phyloP scores from a whole-genome alignment of 2,888 invertebrate genomes.

The Deilephila porcellus region DNA sequence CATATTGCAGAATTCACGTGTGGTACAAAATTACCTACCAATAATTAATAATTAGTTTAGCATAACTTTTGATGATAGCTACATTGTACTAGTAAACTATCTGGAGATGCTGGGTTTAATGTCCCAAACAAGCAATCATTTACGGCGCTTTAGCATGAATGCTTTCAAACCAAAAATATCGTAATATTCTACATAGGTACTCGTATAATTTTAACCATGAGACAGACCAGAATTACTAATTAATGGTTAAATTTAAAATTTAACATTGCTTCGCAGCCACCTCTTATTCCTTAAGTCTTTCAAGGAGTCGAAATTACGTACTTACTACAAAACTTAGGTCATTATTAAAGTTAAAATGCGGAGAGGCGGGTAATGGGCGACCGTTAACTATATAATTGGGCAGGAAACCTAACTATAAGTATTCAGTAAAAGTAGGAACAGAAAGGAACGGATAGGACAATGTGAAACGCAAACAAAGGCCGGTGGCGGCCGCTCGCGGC shows the following conservation, averaged over 20 bases:
- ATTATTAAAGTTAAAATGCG: conserved; percentile 5
- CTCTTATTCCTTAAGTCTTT: not conserved
- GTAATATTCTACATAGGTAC: too few relatives aligned
- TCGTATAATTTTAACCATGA: too few relatives aligned
- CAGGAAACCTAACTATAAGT: conserved; percentile 36
- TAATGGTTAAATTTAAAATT: not conserved
- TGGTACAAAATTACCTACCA: too few relatives aligned
- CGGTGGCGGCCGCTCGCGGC: conserved; percentile 58
- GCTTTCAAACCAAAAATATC: too few relatives aligned
- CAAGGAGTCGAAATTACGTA: not conserved
- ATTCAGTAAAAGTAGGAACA: conserved; percentile 65
- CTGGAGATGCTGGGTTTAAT: too few relatives aligned
- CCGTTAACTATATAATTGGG: conserved; percentile 32
- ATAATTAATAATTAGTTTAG: too few relatives aligned
- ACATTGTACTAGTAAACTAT: too few relatives aligned
- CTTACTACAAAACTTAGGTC: conserved; percentile 2
- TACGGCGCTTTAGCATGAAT: too few relatives aligned
- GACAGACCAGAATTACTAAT: too few relatives aligned
- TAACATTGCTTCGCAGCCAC: not conserved
- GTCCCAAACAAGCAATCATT: too few relatives aligned
- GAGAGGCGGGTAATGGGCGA: conserved; percentile 8
- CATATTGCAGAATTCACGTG: too few relatives aligned
- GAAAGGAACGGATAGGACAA: conserved; percentile 70
- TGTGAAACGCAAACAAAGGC: conserved; percentile 73
- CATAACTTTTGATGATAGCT: too few relatives aligned